Evolutionary conservation across 2,113 vertebrate species (phyloP).

Genomic region (Rhipidura dahli): DNA sequence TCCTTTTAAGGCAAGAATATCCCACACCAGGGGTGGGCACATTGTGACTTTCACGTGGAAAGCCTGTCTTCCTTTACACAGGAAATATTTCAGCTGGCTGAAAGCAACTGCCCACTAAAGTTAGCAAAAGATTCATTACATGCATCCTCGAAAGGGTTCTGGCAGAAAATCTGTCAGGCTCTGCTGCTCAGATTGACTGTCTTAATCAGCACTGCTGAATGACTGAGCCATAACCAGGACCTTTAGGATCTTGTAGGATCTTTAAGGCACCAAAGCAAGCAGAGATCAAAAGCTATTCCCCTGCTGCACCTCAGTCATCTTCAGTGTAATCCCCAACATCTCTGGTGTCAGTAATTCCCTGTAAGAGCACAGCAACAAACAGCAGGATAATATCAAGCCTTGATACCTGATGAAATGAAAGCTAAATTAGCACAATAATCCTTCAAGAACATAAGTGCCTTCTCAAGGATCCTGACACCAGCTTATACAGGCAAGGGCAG

Average conservation of each 20-base stretch:
- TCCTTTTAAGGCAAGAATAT: background rate
- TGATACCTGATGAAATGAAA: slow-evolving; percentile 23
- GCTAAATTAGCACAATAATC: slow-evolving; percentile 33
- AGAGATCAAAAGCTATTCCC: background rate
- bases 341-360: background rate
- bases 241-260: background rate
- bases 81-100: background rate
- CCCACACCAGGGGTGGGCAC: background rate
- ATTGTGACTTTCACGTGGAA: background rate
- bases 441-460: slow-evolving; percentile 7
- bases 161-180: background rate
- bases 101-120: background rate
- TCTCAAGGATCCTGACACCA: slow-evolving; percentile 26
- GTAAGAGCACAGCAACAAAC: background rate
- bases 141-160: background rate
- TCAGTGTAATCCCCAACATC: background rate
- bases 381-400: background rate
- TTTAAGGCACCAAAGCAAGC: background rate
- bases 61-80: background rate
- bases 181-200: background rate
- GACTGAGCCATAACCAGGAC: background rate
- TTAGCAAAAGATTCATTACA: background rate
- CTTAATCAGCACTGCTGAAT: background rate
- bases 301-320: background rate
- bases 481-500: background rate